Evolutionary conservation across 2,113 vertebrate genomes (phyloP).

Genomic region (Austrofundulus limnaeus): DNA sequence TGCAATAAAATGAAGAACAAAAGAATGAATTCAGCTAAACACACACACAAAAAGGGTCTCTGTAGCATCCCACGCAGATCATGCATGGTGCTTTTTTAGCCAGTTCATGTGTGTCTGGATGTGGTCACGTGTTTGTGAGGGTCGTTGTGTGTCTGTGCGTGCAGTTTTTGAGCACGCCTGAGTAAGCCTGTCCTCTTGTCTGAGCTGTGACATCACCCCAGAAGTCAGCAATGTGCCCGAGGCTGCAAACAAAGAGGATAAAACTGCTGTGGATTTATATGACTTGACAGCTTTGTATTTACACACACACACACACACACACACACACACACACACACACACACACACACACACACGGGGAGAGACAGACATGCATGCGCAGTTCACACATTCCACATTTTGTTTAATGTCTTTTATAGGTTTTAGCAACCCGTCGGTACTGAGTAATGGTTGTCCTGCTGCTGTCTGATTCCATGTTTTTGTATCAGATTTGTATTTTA

Average conservation of each 20-base stretch:
- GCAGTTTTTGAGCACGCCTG: slow-evolving; percentile 32
- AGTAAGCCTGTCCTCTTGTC: slow-evolving; percentile 59
- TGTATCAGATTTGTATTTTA: slow-evolving; percentile 8
- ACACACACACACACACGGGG: slow-evolving; percentile 27
- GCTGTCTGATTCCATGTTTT: slow-evolving; percentile 3
- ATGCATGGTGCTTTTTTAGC: slow-evolving; percentile 27
- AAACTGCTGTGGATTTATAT: slow-evolving; percentile 65
- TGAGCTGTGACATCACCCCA: slow-evolving; percentile 69
- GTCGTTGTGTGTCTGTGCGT: slow-evolving; percentile 23
- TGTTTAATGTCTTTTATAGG: background rate
- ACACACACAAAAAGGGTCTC: slow-evolving; percentile 19
- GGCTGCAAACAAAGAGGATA: slow-evolving; percentile 61
- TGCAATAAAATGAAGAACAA: background rate
- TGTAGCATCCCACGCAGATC: slow-evolving; percentile 34
- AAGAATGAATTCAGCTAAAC: background rate
- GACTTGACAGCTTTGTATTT: slow-evolving; percentile 74
- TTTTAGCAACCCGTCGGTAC: slow-evolving; percentile 14
- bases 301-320: slow-evolving; percentile 25
- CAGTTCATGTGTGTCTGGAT: slow-evolving; percentile 54
- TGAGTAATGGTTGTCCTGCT: background rate
- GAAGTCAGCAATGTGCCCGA: slow-evolving; percentile 60
- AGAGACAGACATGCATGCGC: background rate
- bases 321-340: slow-evolving; percentile 21
- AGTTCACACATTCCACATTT: slow-evolving; percentile 11
- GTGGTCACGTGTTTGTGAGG: slow-evolving; percentile 41